Base-by-base conservation (phyloP, 2,113 vertebrate species). In the Axis porcinus region DNA sequence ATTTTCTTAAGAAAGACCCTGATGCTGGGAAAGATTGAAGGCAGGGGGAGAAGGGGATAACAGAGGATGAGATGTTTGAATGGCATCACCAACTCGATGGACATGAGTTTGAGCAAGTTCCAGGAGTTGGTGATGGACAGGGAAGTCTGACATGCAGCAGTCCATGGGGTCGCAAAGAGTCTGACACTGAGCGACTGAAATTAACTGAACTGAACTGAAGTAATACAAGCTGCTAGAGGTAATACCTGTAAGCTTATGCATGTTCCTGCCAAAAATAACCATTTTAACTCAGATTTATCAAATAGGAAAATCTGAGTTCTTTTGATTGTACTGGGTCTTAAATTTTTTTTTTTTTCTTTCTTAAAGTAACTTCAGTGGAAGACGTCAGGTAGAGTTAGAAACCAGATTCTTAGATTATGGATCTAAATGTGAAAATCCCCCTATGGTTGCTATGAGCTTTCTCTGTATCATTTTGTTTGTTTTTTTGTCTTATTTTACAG, bases 271-370 rank as follows among this genome's bases (percentile, higher is more conserved):
- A 28, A 55, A 95, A 58, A 36, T 40, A 23, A 36, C 57, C 45
- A 76, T 94, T 91, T 97, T 25, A 58, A 76, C 40, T 50, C 57
- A 43, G 9, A 16, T 55, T 60, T 95, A n/a, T 79, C 74, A 28
- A 11, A 60, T 25, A 13, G 16, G 40, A 60, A 67, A 93, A 8
- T 6, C 23, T 23, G 17, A 58, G 4, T 54, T 91, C 27, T 81
- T 97, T 81, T 40, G 21, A 64, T 87, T 45, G 2, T 40, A 10
- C 30, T 40, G 33, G 25, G 47, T 2, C 15, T 25, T 40, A 13
- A 4, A 13, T 2, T 54, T 52, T 33, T 78, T 92, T 23, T 11
- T 74, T 74, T 74, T 74, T 40, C 5, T 25, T 74, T 40, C 36
- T 70, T 11, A 36, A 84, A 76, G 13, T 50, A 87, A 23, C 55